phyloP scores from a whole-genome alignment of 2,888 invertebrate species.

The Catocala fraxini region DNA sequence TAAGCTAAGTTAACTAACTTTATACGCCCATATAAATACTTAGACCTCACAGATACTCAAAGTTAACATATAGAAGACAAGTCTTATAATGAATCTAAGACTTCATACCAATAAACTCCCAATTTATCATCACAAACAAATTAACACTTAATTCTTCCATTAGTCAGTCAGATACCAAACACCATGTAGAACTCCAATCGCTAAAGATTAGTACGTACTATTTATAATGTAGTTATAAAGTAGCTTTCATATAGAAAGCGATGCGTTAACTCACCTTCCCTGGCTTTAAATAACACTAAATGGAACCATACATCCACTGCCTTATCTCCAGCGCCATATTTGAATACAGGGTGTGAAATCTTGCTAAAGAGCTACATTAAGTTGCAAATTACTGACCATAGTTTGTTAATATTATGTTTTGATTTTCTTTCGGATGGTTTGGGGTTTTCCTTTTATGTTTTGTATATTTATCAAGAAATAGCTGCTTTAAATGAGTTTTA shows the following conservation, averaged over 20 bases:
- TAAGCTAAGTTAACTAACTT: too few species aligned
- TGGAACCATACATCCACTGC: slow-evolving; percentile 56
- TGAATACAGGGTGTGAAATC: slow-evolving; percentile 55
- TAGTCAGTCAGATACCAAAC: slow-evolving; percentile 42
- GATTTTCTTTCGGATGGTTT: slow-evolving; percentile 18
- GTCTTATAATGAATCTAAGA: neutral
- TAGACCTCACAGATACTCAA: too few species aligned
- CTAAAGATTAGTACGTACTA: slow-evolving; percentile 44
- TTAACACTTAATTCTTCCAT: slow-evolving; percentile 44
- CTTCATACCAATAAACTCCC: slow-evolving; percentile 1
- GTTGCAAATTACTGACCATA: slow-evolving; percentile 50
- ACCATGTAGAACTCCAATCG: slow-evolving; percentile 42
- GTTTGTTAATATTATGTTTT: slow-evolving; percentile 43
- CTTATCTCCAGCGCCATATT: slow-evolving; percentile 55
- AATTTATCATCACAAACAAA: slow-evolving; percentile 35
- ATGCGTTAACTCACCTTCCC: slow-evolving; percentile 47
- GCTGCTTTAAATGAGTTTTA: too few species aligned
- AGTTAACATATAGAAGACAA: too few species aligned
- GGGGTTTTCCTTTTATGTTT: too few species aligned
- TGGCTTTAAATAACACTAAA: slow-evolving; percentile 61
- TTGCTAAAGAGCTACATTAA: slow-evolving; percentile 49
- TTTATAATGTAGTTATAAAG: slow-evolving; percentile 50
- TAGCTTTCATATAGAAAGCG: slow-evolving; percentile 54
- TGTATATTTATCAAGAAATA: too few species aligned
- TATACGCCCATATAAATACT: too few species aligned